Conservation (phyloP, 2,888 invertebrate genomes). For the Encarsia formosa region DNA sequence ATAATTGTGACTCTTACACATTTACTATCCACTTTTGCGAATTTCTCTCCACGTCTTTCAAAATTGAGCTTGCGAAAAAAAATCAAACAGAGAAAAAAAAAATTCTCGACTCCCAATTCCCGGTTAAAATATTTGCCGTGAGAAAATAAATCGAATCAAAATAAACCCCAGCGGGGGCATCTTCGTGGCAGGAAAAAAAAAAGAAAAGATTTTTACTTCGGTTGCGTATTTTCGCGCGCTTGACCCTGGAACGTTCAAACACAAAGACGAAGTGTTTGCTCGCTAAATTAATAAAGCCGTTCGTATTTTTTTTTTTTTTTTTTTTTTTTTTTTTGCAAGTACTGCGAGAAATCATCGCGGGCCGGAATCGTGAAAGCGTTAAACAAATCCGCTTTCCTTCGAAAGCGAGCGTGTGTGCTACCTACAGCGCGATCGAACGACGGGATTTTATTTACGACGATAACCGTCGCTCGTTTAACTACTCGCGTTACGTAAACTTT, state of each 20-base stretch:
- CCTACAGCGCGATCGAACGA: neutral
- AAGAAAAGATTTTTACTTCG: neutral
- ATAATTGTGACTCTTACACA: too few species aligned
- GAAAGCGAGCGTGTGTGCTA: neutral
- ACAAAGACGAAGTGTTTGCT: neutral
- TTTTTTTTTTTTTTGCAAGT: too few species aligned
- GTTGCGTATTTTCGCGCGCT: neutral
- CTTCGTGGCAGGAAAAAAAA: neutral
- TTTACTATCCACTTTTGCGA: too few species aligned
- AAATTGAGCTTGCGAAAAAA: too few species aligned
- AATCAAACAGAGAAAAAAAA: too few species aligned
- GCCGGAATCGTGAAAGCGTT: neutral
- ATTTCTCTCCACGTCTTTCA: too few species aligned
- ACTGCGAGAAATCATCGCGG: neutral
- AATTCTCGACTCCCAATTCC: too few species aligned
- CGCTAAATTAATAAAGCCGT: neutral
- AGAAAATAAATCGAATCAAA: conserved; percentile 7
- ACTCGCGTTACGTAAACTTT: too few species aligned
- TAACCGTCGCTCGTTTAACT: too few species aligned
- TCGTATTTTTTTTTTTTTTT: neutral
- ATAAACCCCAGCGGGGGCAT: neutral
- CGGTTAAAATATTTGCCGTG: too few species aligned
- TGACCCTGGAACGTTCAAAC: neutral
- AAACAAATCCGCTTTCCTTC: neutral
- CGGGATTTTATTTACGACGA: too few species aligned